A percentile compares a stretch with the other conserved stretches of the same genome.
These are phyloP conservation scores for Cheilosia vulpina DNA, from an alignment of 2,888 invertebrate species.

Conservation along the genomic window DNA sequence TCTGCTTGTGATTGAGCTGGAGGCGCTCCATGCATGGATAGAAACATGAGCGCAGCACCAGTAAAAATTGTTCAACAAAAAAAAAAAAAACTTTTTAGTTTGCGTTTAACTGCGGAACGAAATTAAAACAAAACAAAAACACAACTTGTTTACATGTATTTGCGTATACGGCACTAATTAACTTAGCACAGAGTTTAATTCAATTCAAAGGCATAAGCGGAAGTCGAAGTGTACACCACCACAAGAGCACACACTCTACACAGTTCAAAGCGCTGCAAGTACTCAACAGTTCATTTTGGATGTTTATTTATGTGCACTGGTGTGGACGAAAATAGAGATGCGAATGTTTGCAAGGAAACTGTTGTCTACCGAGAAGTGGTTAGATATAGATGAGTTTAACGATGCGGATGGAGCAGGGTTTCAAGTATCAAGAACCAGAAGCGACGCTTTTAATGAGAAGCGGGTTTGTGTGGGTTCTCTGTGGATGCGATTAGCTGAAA, in stretches of 20 bases:
- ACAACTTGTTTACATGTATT: conserved; percentile 72
- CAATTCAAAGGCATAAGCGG: conserved; percentile 69
- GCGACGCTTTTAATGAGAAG: not conserved
- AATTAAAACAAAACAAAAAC: conserved; percentile 34
- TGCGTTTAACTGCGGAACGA: conserved; percentile 16
- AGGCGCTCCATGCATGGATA: conserved; percentile 1
- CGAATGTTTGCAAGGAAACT: conserved; percentile 38
- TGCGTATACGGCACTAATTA: conserved; percentile 67
- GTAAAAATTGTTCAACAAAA: not conserved
- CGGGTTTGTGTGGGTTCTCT: not conserved
- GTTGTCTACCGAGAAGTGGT: not conserved
- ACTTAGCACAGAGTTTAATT: conserved; percentile 70
- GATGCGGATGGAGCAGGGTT: conserved; percentile 14
- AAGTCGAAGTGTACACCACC: conserved; percentile 40
- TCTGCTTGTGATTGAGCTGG: conserved; percentile 42
- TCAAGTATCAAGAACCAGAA: not conserved
- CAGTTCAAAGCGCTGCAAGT: conserved; percentile 28
- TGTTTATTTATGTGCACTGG: conserved; percentile 63
- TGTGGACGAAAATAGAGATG: conserved; percentile 64
- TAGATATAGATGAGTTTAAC: conserved; percentile 1
- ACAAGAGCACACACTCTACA: not conserved
- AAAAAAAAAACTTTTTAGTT: conserved; percentile 4
- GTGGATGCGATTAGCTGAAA: not conserved
- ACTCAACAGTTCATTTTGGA: conserved; percentile 36
- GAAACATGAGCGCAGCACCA: conserved; percentile 5